Evolutionary conservation across 2,797 vertebrate genomes (phyloP).

Genomic region (Alcedo quadribrachys): DNA sequence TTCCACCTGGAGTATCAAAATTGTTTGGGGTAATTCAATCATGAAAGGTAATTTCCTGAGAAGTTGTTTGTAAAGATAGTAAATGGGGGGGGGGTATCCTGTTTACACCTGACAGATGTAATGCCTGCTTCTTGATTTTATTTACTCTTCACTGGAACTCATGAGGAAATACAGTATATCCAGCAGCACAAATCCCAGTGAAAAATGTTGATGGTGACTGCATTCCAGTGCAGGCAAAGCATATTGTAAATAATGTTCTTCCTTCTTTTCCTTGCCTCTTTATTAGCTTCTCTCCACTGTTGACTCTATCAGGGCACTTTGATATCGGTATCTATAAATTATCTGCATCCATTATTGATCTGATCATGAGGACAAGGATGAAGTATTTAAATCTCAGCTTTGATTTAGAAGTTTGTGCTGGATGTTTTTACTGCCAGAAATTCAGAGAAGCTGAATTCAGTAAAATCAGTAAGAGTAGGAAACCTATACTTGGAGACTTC

Average conservation of each 20-base stretch:
- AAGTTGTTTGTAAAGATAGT: not conserved
- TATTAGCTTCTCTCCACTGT: conserved; percentile 7
- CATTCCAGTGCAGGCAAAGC: conserved; percentile 5
- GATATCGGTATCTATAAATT: not conserved
- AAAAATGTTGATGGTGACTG: conserved; percentile 4
- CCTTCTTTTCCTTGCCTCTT: not conserved
- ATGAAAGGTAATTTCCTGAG: not conserved
- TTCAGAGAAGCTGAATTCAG: not conserved
- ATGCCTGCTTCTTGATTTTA: not conserved
- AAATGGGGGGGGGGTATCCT: not conserved
- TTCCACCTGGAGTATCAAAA: not conserved
- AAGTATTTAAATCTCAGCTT: not conserved
- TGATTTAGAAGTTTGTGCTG: not conserved
- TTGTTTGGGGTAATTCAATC: not conserved
- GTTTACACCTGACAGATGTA: not conserved
- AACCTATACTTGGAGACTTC: not conserved
- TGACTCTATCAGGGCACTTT: not conserved
- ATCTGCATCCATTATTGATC: not conserved
- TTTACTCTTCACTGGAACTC: not conserved
- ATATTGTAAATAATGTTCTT: conserved; percentile 5
- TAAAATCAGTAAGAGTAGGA: not conserved
- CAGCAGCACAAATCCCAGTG: conserved; percentile 20
- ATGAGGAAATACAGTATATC: not conserved
- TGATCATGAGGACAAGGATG: not conserved
- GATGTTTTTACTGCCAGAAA: not conserved